phyloP scores from a whole-genome alignment of 2,797 vertebrate species.

The Apogon hyalosoma region DNA sequence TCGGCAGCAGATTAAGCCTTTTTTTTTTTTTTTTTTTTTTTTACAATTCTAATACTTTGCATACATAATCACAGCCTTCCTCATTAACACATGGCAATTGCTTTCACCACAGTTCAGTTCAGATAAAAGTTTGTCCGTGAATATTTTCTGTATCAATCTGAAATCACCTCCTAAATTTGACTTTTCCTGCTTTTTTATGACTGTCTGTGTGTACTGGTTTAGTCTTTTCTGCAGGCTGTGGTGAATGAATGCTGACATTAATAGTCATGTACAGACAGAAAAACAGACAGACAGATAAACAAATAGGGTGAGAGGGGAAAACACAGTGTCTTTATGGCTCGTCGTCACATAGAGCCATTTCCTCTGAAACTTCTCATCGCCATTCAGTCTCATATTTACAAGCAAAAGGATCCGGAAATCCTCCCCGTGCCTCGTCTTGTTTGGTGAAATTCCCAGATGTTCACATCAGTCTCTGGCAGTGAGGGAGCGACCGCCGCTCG shows the following conservation, averaged over 20 bases:
- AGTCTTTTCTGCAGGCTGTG: conserved; percentile 30
- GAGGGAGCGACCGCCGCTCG: conserved; percentile 12
- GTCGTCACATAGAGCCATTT: conserved; percentile 49
- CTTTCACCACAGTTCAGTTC: conserved; percentile 28
- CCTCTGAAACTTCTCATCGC: conserved; percentile 42
- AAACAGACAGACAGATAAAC: conserved; percentile 34
- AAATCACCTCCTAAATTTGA: too few relatives aligned
- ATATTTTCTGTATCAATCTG: too few relatives aligned
- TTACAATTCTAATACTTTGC: conserved; percentile 16
- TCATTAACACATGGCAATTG: conserved; percentile 2
- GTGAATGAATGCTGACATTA: conserved; percentile 54
- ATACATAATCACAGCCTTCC: conserved; percentile 23
- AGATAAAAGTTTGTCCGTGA: conserved; percentile 17
- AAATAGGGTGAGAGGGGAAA: conserved; percentile 33
- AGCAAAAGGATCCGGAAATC: conserved; percentile 44
- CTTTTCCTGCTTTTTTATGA: conserved; percentile 4
- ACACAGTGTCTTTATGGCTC: conserved; percentile 76
- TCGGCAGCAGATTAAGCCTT: conserved; percentile 6
- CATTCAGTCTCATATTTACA: conserved; percentile 73
- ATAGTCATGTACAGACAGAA: conserved; percentile 45
- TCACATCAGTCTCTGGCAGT: conserved; percentile 49
- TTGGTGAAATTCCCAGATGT: conserved; percentile 38
- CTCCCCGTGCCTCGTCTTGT: conserved; percentile 5
- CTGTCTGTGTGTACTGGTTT: conserved; percentile 10
- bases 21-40: conserved; percentile 8